A percentile compares a stretch with the other conserved stretches of the same genome.
phyloP scores from a whole-genome alignment of 2,113 vertebrate genomes.

The Leptodactylus fuscus region DNA sequence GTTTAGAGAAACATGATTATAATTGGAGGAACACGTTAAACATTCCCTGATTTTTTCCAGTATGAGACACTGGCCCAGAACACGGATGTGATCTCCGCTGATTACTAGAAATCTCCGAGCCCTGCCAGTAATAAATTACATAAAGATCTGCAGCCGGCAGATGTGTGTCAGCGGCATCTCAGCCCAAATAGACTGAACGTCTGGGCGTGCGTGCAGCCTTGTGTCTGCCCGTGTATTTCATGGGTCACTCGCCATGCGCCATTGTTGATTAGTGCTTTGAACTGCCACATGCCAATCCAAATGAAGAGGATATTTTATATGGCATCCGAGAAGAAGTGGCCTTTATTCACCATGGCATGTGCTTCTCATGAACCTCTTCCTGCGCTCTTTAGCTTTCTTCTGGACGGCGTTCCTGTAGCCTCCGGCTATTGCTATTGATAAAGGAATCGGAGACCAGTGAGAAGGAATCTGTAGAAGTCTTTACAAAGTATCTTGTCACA shows the following conservation, averaged over 20 bases:
- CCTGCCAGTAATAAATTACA: slow-evolving; percentile 4
- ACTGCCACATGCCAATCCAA: slow-evolving; percentile 70
- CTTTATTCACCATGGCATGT: slow-evolving; percentile 64
- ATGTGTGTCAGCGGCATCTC: not conserved
- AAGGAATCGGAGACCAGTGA: slow-evolving; percentile 26
- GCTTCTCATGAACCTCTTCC: slow-evolving; percentile 57
- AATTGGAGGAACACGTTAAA: not conserved
- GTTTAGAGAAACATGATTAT: not conserved
- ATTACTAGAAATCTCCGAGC: not conserved
- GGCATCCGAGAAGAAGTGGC: slow-evolving; percentile 62
- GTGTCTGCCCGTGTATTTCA: slow-evolving; percentile 68
- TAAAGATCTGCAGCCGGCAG: not conserved
- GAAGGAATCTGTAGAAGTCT: not conserved
- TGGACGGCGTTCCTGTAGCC: slow-evolving; percentile 55
- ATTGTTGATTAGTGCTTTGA: slow-evolving; percentile 66
- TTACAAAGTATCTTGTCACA: not conserved
- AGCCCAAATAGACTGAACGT: slow-evolving; percentile 62
- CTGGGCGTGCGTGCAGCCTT: slow-evolving; percentile 67
- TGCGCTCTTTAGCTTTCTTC: slow-evolving; percentile 55
- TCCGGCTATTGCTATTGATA: slow-evolving; percentile 56
- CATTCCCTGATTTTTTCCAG: not conserved
- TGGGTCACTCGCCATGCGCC: slow-evolving; percentile 69
- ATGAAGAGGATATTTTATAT: slow-evolving; percentile 62
- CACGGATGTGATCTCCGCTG: not conserved
- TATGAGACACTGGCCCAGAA: not conserved